Evolutionary conservation across 2,888 invertebrate genomes (phyloP), one percentile per base, ranked within the genome.

Genomic region (Acanthosepion esculentum): DNA sequence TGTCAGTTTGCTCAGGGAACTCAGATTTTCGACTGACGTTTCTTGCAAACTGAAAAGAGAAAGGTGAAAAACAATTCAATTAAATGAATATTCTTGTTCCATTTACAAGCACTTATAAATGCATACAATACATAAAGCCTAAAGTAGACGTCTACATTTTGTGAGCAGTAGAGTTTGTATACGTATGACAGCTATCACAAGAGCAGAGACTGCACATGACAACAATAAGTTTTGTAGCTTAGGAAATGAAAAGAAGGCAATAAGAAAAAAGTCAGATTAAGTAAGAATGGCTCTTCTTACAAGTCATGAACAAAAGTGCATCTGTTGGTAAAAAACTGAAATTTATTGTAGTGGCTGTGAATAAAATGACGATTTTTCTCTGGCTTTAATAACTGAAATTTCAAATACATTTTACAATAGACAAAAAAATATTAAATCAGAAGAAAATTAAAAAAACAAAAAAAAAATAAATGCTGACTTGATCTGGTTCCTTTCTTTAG

Each of bases 21-120:
- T n/a, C 50, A 93, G 93, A 93, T 93, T 93, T 53, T 93, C 93
- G 18, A 93, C 93, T 53, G 93, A 93, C 18, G 53, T 48, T 48
- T n/a, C 93, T 93, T 93, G 33, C n/a, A 93, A 93, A 53, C 93
- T 93, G 29, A 48, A 93, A 93, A 48, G 53, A n/a, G 53, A 50
- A 15, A 29, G n/a, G 53, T 18, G 93, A 53, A 5, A 93, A 93
- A 92, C 29, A 18, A 4, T 92, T 6, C 3, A 59, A 59, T 59
- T 59, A 23, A 59, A 59, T 23, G 59, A 59, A 59, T 59, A 59
- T 7, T 59, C 23, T 59, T 59, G 26, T 23, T 59, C 20, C 59
- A 59, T 23, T 23, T 59, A 3, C 23, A 59, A 59, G 15, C 50
- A 50, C 50, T 50, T 50, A 50, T 23, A 23, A 23, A 59, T 33